Conservation (phyloP, 2,888 invertebrate genomes). For the Drosophila paucipuncta region DNA sequence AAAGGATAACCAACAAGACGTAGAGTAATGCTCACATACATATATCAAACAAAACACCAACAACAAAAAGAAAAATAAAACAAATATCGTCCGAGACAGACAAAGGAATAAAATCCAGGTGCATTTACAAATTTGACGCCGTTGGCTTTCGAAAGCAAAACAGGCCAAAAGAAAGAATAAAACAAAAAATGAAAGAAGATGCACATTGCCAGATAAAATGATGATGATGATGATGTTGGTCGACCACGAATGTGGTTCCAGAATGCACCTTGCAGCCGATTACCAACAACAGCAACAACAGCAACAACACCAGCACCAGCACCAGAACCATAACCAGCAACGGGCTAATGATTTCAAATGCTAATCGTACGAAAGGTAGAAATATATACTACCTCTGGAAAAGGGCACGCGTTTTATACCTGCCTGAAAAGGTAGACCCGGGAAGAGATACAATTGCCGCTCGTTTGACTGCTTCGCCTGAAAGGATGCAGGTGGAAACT, state of each 20-base stretch:
- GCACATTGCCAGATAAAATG: constrained; percentile 76
- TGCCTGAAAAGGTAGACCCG: constrained; percentile 49
- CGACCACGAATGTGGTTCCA: constrained; percentile 75
- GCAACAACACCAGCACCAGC: constrained; percentile 11
- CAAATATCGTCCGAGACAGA: constrained; percentile 67
- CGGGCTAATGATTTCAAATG: constrained; percentile 83
- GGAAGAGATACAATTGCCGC: constrained; percentile 61
- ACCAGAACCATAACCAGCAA: constrained; percentile 12
- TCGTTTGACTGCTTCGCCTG: constrained; percentile 37
- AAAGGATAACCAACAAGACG: constrained; percentile 71
- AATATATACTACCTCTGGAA: constrained; percentile 19
- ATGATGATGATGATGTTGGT: constrained; percentile 65
- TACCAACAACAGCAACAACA: constrained; percentile 28
- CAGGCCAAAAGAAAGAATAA: constrained; percentile 59
- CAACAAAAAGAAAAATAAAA: constrained; percentile 47
- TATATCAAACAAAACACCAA: constrained; percentile 34
- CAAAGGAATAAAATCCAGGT: constrained; percentile 75
- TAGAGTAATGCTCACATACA: constrained; percentile 58
- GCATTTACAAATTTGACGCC: constrained; percentile 82
- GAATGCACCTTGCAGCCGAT: constrained; percentile 82
- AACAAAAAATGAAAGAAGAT: constrained; percentile 62
- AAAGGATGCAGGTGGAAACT: constrained; percentile 84
- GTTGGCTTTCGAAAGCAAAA: constrained; percentile 72
- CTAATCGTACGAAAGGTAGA: constrained; percentile 75
- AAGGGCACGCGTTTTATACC: constrained; percentile 74